These are phyloP conservation scores for Bufo gargarizans DNA, from an alignment of 2,113 vertebrate genomes.

Conservation along the genomic window DNA sequence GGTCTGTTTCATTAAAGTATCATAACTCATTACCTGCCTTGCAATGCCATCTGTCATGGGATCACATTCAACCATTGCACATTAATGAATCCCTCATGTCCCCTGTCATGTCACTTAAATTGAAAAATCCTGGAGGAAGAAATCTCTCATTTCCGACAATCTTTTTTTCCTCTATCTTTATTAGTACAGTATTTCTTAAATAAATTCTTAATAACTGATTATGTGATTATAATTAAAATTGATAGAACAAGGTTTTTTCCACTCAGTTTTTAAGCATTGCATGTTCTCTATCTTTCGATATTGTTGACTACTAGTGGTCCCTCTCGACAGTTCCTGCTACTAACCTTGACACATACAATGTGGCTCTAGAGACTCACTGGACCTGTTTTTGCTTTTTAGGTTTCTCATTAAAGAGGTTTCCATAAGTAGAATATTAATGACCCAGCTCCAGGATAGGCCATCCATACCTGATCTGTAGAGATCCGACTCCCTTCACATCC, in stretches of 20 bases:
- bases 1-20: conserved; percentile 42
- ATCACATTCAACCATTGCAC: conserved; percentile 36
- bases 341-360: background rate
- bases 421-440: too few species aligned
- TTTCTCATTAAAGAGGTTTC: too few species aligned
- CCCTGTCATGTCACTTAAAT: conserved; percentile 35
- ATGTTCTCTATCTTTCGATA: background rate
- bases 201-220: conserved; percentile 1
- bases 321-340: background rate
- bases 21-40: conserved; percentile 38
- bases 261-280: background rate
- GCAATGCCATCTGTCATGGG: conserved; percentile 30
- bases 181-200: background rate
- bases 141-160: conserved; percentile 11
- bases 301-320: background rate
- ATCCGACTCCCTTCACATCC: too few species aligned
- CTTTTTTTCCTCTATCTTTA: background rate
- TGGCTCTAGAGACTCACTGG: too few species aligned
- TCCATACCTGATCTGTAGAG: too few species aligned
- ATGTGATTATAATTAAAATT: conserved; percentile 19
- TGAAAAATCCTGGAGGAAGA: conserved; percentile 26
- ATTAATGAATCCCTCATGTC: conserved; percentile 35
- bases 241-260: background rate
- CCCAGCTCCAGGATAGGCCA: too few species aligned
- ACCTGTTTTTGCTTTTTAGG: too few species aligned